Evolutionary conservation across 2,113 vertebrate species (phyloP).

Genomic region (Petrocephalus microphthalmus): DNA sequence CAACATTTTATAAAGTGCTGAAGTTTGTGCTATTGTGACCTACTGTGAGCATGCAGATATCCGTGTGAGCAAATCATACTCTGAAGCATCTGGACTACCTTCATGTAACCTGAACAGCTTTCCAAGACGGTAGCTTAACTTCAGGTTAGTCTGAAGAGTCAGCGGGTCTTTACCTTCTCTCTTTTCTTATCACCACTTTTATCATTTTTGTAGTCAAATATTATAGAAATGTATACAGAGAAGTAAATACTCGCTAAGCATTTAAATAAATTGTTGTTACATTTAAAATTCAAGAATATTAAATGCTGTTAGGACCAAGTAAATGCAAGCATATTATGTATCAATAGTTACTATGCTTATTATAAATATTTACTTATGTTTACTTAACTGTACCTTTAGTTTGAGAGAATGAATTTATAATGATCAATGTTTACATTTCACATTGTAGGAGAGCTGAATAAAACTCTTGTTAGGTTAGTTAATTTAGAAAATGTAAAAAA

Average conservation of each 20-base stretch:
- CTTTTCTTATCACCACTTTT: background rate
- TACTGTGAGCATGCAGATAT: conserved; percentile 16
- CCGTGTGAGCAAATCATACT: conserved; percentile 22
- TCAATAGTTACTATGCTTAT: background rate
- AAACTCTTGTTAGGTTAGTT: background rate
- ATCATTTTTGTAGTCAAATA: too few relatives aligned
- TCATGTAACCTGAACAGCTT: background rate
- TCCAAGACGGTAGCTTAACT: conserved; percentile 29
- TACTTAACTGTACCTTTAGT: background rate
- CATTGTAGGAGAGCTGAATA: background rate
- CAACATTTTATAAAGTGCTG: conserved; percentile 61
- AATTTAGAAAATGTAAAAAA: background rate
- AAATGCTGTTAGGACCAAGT: background rate
- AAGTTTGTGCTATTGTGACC: conserved; percentile 61
- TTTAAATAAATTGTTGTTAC: background rate
- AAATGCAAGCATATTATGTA: background rate
- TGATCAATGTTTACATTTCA: background rate
- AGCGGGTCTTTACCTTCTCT: background rate
- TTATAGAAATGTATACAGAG: too few relatives aligned
- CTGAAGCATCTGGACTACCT: conserved; percentile 45
- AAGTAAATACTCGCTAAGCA: background rate
- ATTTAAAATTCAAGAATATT: background rate
- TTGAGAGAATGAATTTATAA: background rate
- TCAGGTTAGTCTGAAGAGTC: conserved; percentile 17
- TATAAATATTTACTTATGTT: background rate